Evolutionary conservation across 2,888 invertebrate genomes (phyloP).

Genomic region (Girardia tigrina): DNA sequence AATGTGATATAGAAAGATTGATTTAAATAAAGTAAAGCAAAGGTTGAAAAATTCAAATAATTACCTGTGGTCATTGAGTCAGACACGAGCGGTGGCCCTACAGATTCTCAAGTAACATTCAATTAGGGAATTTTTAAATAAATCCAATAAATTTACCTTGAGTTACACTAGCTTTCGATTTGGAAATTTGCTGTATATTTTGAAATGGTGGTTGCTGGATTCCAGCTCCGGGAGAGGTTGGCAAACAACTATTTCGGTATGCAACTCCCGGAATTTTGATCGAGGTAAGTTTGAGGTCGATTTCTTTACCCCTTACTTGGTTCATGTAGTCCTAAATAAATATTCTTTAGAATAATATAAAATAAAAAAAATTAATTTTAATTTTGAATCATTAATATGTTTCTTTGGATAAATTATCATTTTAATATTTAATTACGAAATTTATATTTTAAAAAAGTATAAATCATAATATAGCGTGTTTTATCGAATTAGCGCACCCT

Average conservation of each 20-base stretch:
- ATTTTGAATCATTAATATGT: no score
- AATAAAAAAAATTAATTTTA: no score
- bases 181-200: conserved; percentile 1
- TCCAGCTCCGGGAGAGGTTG: conserved; percentile 32
- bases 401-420: no score
- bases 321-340: conserved; percentile 81
- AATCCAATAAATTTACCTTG: not conserved
- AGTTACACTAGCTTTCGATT: not conserved
- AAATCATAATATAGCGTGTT: no score
- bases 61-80: not conserved
- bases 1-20: no score
- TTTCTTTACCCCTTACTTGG: conserved; percentile 81
- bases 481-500: no score
- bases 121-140: not conserved
- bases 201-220: not conserved
- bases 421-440: no score
- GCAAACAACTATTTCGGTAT: conserved; percentile 36
- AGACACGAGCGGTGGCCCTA: conserved; percentile 7
- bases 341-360: no score
- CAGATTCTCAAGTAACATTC: not conserved
- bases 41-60: no score
- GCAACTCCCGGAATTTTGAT: conserved; percentile 77
- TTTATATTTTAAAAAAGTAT: no score
- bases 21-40: no score
- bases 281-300: conserved; percentile 81